These are phyloP conservation scores for Harpagoxenus sublaevis DNA, from an alignment of 2,888 invertebrate species.

Conservation along the genomic window DNA sequence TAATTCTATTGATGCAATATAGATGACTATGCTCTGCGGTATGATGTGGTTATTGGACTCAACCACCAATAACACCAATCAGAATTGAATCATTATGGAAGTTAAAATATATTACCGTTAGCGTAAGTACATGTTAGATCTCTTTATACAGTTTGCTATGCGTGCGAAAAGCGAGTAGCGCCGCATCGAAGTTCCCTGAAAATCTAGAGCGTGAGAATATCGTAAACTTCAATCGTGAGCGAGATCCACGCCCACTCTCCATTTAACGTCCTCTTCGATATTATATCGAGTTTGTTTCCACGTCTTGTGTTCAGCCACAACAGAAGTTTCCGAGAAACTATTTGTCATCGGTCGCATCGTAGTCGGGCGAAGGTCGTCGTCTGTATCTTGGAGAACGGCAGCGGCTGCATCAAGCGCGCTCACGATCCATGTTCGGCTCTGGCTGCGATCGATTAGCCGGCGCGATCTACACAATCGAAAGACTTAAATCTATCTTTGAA, in stretches of 20 bases:
- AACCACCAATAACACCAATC: constrained; percentile 1
- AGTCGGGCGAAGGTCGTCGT: neutral
- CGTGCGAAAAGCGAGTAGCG: constrained; percentile 10
- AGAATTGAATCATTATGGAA: constrained; percentile 12
- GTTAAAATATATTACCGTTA: constrained; percentile 4
- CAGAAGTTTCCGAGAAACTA: constrained; percentile 9
- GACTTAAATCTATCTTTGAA: constrained; percentile 62
- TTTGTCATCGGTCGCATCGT: constrained; percentile 27
- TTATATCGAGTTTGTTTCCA: neutral
- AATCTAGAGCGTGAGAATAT: constrained; percentile 67
- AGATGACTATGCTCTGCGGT: neutral
- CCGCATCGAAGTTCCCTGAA: constrained; percentile 38
- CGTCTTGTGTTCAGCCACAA: constrained; percentile 13
- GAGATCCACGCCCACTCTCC: constrained; percentile 19
- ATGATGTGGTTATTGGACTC: neutral
- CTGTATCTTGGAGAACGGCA: constrained; percentile 16
- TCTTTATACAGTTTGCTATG: neutral
- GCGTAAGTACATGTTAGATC: neutral
- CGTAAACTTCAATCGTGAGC: constrained; percentile 63
- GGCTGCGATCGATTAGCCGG: constrained; percentile 59
- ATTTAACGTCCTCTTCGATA: constrained; percentile 3
- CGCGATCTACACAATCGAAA: constrained; percentile 60
- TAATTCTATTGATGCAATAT: neutral
- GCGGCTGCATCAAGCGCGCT: neutral
- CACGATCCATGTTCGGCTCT: constrained; percentile 55